Conservation (phyloP, 30 jellyfish, hydroid and myxozoan species). For the Hydra vulgaris region DNA sequence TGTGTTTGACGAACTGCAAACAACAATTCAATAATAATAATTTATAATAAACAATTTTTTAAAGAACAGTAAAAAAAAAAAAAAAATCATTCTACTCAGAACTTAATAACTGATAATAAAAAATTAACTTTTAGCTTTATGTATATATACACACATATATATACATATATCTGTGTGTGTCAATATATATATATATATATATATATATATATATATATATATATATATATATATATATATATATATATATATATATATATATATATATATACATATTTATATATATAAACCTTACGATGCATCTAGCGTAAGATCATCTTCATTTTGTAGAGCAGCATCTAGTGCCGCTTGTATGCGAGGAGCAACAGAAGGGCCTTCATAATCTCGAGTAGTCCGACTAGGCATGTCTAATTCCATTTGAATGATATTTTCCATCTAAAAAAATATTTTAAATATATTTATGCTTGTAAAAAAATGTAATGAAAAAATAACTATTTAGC, state of each 20-base stretch:
- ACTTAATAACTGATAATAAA: too few relatives aligned
- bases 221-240: too few relatives aligned
- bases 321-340: conserved; percentile 92
- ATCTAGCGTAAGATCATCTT: conserved; percentile 88
- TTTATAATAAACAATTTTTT: neutral
- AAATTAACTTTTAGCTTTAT: too few relatives aligned
- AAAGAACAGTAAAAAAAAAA: neutral
- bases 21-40: neutral
- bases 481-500: too few relatives aligned
- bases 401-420: conserved; percentile 96
- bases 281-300: conserved; percentile 77
- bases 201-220: too few relatives aligned
- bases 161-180: too few relatives aligned
- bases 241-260: too few relatives aligned
- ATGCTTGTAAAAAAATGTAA: too few relatives aligned
- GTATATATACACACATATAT: too few relatives aligned
- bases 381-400: conserved; percentile 87
- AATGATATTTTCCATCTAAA: conserved; percentile 76
- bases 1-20: conserved; percentile 72
- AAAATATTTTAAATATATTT: neutral
- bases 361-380: conserved; percentile 93
- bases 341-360: conserved; percentile 93
- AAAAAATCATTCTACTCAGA: too few relatives aligned
- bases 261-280: too few relatives aligned
- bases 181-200: too few relatives aligned